Base-by-base conservation (phyloP, 2,888 invertebrate genomes). In the Prenolepis imparis region DNA sequence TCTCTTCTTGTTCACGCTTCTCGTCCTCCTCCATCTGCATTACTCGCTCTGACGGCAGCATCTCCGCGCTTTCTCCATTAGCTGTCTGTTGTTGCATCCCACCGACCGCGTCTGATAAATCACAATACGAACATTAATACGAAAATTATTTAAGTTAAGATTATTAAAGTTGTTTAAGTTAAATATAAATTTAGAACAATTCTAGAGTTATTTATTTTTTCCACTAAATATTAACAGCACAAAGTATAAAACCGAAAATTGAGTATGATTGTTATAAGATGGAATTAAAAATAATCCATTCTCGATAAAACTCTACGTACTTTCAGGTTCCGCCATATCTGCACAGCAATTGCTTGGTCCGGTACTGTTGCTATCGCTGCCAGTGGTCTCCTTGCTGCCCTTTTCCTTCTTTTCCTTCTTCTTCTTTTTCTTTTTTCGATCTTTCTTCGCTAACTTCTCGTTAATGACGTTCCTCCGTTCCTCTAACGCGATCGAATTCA, bases 361-460 rank as follows among this genome's bases (percentile, higher is more conserved):
- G 28, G 91, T 90, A 28, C 91, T 91, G 12, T 90, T 90, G 12
- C 68, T 86, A n/a, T 86, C 91, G 24, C 90, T 89, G 0, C 84
- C 92, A 52, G 92, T 91, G 39, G 92, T 92, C 61, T 92, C 91
- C 75, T 83, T 93, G 75, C 91, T 92, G 55, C 92, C 92, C 89
- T 93, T 90, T 92, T 93, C 55, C 95, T 95, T 95, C 85, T 95
- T 95, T 84, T 95, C 95, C 93, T 96, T 96, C 95, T 96, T 96
- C 95, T 96, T 96, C 95, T 97, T 97, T 93, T 97, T 97, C 93
- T 96, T 96, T 94, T 97, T 97, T n/a, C 96, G 95, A 92, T 97
- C 97, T 93, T 96, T 96, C 92, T 96, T 96, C 83, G 96, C 97
- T 92, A 97, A 94, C 95, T 97, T 97, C 92, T 97, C 97, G 91